These are phyloP conservation scores for Zygothrica quintamaculata DNA, from an alignment of 2,888 invertebrate species.

Conservation along the genomic window DNA sequence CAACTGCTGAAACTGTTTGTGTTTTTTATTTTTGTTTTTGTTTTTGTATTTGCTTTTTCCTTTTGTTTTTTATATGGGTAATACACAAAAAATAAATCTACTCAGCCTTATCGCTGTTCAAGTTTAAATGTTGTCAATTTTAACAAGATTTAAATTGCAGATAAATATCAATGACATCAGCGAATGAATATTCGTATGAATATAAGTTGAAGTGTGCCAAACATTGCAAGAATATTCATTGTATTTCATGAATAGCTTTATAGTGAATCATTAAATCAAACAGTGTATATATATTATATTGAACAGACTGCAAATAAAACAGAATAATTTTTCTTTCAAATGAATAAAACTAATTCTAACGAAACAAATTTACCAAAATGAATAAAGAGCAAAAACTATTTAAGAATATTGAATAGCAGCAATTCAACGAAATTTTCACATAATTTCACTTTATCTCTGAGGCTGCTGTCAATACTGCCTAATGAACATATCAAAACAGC, in stretches of 20 bases:
- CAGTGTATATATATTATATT: no score
- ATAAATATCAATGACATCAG: slow-evolving; percentile 70
- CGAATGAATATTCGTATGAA: slow-evolving; percentile 34
- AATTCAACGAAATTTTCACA: slow-evolving; percentile 10
- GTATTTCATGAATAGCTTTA: background rate
- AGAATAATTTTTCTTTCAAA: no score
- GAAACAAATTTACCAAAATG: no score
- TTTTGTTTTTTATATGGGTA: slow-evolving; percentile 34
- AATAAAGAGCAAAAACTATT: no score
- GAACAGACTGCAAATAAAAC: no score
- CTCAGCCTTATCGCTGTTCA: slow-evolving; percentile 49
- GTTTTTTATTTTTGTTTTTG: slow-evolving; percentile 11
- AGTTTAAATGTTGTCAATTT: slow-evolving; percentile 81
- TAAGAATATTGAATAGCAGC: no score
- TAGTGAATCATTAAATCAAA: background rate
- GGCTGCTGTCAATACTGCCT: slow-evolving; percentile 52
- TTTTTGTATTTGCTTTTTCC: slow-evolving; percentile 22
- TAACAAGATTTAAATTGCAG: slow-evolving; percentile 78
- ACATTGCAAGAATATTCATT: background rate
- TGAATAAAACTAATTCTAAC: no score
- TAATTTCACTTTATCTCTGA: slow-evolving; percentile 23
- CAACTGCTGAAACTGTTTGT: slow-evolving; percentile 60
- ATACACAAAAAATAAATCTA: no score
- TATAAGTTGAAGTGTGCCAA: slow-evolving; percentile 35
- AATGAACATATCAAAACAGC: slow-evolving; percentile 76